phyloP scores from a whole-genome alignment of 1,140 invertebrate species.

The Dendroctonus valens region DNA sequence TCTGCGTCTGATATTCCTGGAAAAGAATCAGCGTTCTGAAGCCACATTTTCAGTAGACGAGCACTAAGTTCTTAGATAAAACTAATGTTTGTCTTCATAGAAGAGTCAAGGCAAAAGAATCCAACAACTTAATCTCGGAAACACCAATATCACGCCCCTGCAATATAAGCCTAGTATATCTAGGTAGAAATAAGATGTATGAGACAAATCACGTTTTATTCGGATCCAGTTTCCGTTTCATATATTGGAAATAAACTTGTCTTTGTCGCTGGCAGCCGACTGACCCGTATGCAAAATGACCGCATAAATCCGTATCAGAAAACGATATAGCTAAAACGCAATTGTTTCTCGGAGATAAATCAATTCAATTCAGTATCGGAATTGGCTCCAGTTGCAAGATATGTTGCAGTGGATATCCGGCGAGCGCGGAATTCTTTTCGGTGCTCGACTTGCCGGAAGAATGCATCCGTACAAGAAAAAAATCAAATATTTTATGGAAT shows the following conservation, averaged over 20 bases:
- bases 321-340: constrained; percentile 24
- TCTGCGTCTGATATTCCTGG: constrained; percentile 61
- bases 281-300: constrained; percentile 24
- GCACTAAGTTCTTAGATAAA: too few relatives aligned
- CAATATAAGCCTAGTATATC: too few relatives aligned
- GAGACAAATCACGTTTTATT: too few relatives aligned
- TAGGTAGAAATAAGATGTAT: too few relatives aligned
- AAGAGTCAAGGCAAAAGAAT: too few relatives aligned
- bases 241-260: constrained; percentile 12
- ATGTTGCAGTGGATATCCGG: not conserved
- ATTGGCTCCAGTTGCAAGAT: constrained; percentile 6
- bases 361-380: not conserved
- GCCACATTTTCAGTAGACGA: too few relatives aligned
- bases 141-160: not conserved
- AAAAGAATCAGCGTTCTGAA: constrained; percentile 34
- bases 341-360: constrained; percentile 21
- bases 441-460: not conserved
- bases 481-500: too few relatives aligned
- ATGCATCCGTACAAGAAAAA: too few relatives aligned
- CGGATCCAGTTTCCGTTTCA: too few relatives aligned
- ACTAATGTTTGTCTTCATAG: too few relatives aligned
- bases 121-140: too few relatives aligned
- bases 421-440: not conserved
- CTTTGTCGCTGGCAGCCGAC: constrained; percentile 4
- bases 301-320: constrained; percentile 24